Evolutionary conservation across 2,797 vertebrate species (phyloP), one percentile per base, ranked within the genome.

Genomic region (Ceyx erithaca): DNA sequence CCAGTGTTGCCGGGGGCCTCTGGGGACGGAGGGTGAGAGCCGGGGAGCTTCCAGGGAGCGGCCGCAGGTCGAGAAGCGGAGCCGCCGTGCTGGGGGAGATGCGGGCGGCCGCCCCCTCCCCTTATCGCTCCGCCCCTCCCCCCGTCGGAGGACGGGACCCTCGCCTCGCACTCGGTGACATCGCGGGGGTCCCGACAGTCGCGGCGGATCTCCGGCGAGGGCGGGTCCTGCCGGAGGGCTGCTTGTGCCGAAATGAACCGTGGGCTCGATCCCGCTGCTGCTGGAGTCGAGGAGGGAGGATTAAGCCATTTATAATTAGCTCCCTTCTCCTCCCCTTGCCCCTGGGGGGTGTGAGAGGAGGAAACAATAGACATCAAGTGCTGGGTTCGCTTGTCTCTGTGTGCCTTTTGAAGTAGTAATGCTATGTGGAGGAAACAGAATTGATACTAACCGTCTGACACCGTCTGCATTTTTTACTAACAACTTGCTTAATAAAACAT

Each of bases 301-400:
- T 88, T 35, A 90, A 85, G 97, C 95, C 94, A 43, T 95, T 96
- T 95, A 85, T 96, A 97, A 97, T 96, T 96, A 96, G 92, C 84
- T 69, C 48, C 84, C 94, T 87, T 94, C 68, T 83, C 90, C 93
- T 87, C 62, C 83, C 59, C 49, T 80, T 80, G 72, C 93, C 93
- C 92, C 83, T 33, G 91, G 82, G 92, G 82, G 85, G 55, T 89
- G 86, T 75, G 75, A 80, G 78, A 85, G 88, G 72, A 95, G 87
- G 97, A 97, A 97, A 98, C 97, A 98, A 97, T 97, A 96, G 93
- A 82, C 84, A 87, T 57, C 68, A 78, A 92, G 87, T 75, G 68
- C 69, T 52, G 58, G 95, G 66, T 62, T 95, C 63, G 86, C 73
- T 72, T 89, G 66, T 58, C 81, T 78, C 86, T 23, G 63, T 52